phyloP scores from a whole-genome alignment of 2,888 invertebrate genomes.

The Allygus modestus region DNA sequence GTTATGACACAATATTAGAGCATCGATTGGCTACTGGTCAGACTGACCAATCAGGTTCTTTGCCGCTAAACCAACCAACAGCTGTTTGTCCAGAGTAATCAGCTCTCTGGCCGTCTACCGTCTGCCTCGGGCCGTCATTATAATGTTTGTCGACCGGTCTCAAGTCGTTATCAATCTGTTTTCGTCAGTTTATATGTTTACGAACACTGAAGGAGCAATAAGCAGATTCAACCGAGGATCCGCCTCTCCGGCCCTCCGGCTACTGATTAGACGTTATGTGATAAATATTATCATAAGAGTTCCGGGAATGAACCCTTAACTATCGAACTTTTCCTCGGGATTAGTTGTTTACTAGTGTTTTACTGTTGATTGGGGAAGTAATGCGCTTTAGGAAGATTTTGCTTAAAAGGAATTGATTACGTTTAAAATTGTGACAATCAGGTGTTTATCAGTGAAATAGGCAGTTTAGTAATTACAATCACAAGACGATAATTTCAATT shows the following conservation, averaged over 20 bases:
- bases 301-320: neutral
- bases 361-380: neutral
- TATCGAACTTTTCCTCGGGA: neutral
- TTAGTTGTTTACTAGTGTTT: neutral
- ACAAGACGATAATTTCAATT: no score
- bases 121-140: neutral
- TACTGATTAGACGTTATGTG: neutral
- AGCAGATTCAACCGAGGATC: neutral
- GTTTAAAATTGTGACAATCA: no score
- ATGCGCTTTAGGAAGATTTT: neutral
- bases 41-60: conserved; percentile 22
- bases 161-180: conserved; percentile 24
- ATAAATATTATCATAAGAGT: neutral
- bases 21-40: conserved; percentile 20
- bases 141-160: neutral
- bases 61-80: conserved; percentile 28
- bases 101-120: neutral
- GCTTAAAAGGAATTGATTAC: neutral
- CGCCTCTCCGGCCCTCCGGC: neutral
- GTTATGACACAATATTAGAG: conserved; percentile 40
- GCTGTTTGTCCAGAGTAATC: conserved; percentile 13
- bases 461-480: no score
- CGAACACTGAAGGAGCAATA: neutral
- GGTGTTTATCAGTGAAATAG: no score
- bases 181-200: conserved; percentile 8